These are phyloP conservation scores for Drosophila bocki DNA, from an alignment of 1,140 invertebrate species.

Conservation along the genomic window DNA sequence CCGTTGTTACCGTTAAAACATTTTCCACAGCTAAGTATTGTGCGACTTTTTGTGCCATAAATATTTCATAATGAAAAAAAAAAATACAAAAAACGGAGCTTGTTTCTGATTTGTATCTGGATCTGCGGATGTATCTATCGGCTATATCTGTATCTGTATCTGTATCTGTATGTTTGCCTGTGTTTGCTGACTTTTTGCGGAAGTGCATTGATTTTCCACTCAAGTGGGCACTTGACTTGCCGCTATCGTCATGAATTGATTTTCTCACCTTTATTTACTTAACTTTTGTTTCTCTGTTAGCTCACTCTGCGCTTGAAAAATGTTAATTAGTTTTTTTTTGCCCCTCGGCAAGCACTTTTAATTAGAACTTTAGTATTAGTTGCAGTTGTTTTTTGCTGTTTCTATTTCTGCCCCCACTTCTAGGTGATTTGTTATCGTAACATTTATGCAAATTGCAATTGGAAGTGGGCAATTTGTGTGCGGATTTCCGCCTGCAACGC, in stretches of 20 bases:
- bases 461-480: constrained; percentile 63
- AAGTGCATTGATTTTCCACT: constrained; percentile 82
- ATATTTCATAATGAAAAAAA: constrained; percentile 31
- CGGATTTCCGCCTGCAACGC: constrained; percentile 67
- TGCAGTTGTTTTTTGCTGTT: constrained; percentile 16
- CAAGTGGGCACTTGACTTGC: constrained; percentile 72
- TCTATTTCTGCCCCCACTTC: constrained; percentile 1
- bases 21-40: constrained; percentile 20
- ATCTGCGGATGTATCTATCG: constrained; percentile 14
- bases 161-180: constrained; percentile 26
- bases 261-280: constrained; percentile 73
- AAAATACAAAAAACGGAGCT: constrained; percentile 3
- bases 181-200: constrained; percentile 60
- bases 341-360: constrained; percentile 56
- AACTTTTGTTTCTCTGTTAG: constrained; percentile 28
- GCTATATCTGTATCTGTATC: constrained; percentile 8
- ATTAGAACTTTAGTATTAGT: constrained; percentile 70
- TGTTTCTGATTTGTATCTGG: constrained; percentile 42
- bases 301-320: constrained; percentile 56
- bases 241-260: constrained; percentile 61
- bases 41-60: constrained; percentile 27
- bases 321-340: constrained; percentile 66
- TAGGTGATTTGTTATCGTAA: constrained; percentile 66
- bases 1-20: constrained; percentile 19
- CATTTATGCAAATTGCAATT: constrained; percentile 75